These are phyloP conservation scores for Nephotettix cincticeps DNA, from an alignment of 1,140 invertebrate genomes.

Conservation along the genomic window DNA sequence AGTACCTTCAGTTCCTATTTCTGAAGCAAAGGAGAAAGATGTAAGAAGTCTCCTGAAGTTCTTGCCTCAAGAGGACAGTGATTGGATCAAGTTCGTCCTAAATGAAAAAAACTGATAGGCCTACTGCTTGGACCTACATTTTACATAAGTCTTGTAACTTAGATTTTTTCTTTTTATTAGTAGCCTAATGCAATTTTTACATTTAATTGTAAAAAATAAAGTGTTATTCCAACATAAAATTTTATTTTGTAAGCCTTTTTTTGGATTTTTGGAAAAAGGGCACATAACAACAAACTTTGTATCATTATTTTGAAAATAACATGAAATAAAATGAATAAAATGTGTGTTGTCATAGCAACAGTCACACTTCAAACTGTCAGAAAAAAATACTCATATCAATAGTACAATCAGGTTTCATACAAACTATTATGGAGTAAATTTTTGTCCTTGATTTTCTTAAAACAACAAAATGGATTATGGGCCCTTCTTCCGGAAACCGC, in stretches of 20 bases:
- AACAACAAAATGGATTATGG: neutral
- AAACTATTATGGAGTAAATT: neutral
- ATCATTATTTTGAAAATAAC: neutral
- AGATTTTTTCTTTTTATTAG: too few species aligned
- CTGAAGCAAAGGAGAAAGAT: slow-evolving; percentile 5
- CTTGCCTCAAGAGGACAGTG: neutral
- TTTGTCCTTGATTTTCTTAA: neutral
- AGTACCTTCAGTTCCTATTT: slow-evolving; percentile 10
- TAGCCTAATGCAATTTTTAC: too few species aligned
- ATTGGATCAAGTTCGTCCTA: neutral
- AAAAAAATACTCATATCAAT: neutral
- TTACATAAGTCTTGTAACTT: neutral
- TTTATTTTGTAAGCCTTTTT: neutral
- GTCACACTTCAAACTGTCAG: neutral
- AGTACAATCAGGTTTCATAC: neutral
- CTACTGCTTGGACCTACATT: neutral
- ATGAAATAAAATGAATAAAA: neutral
- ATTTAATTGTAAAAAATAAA: neutral
- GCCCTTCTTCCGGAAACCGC: too few species aligned
- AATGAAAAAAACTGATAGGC: neutral
- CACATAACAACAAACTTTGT: neutral
- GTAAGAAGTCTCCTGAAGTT: neutral
- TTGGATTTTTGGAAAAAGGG: neutral
- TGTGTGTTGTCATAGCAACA: neutral
- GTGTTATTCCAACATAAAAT: neutral